These are phyloP conservation scores for Hippopotamus amphibius DNA, from an alignment of 2,113 vertebrate species.

Conservation along the genomic window DNA sequence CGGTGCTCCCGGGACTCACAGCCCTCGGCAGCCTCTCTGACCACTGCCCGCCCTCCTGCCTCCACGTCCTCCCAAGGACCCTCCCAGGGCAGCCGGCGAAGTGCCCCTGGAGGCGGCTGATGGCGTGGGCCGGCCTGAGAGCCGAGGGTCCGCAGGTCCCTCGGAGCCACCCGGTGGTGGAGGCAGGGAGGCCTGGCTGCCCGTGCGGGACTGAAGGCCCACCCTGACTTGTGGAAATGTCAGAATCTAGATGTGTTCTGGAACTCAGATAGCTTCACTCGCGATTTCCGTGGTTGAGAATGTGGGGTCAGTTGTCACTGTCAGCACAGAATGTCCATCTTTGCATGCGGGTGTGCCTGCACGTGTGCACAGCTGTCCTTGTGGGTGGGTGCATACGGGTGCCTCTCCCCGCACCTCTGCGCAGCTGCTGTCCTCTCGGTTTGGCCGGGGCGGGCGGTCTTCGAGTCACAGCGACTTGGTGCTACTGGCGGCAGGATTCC, in stretches of 20 bases:
- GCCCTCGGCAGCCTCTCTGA: not conserved
- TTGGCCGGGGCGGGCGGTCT: accelerated
- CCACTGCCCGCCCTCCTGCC: not conserved
- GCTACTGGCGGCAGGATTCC: not conserved
- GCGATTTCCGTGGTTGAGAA: accelerated
- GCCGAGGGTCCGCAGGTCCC: accelerated
- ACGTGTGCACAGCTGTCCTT: not conserved
- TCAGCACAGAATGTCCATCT: accelerated
- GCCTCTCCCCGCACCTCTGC: not conserved
- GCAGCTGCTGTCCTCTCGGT: no score
- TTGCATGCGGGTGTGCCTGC: accelerated
- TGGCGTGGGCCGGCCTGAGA: not conserved
- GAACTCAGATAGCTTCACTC: accelerated
- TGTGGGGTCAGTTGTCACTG: accelerated
- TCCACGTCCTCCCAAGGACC: not conserved
- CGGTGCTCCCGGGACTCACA: accelerated
- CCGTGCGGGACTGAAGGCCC: accelerated
- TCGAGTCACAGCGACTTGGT: accelerated
- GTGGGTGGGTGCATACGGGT: accelerated
- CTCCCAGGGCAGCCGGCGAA: not conserved
- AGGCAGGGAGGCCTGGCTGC: not conserved
- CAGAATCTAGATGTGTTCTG: accelerated
- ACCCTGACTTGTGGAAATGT: accelerated
- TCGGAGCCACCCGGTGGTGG: accelerated
- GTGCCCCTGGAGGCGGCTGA: accelerated